Evolutionary conservation across 2,113 vertebrate species (phyloP).

Genomic region (Sterrhoptilus dennistouni): DNA sequence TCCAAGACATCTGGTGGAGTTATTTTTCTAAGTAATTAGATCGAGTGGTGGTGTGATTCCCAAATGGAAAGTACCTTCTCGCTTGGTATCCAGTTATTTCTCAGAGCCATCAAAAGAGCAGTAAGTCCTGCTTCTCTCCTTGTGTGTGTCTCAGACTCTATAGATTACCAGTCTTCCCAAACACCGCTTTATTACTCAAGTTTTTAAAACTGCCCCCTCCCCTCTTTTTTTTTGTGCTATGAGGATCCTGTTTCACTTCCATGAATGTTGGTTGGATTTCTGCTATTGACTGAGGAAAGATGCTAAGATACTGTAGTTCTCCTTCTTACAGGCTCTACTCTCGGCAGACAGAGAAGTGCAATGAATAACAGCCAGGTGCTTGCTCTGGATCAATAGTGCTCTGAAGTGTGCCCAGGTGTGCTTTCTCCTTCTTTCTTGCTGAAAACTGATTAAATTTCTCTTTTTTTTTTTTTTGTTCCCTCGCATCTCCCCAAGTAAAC

Average conservation of each 20-base stretch:
- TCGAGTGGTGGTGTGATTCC: slow-evolving; percentile 56
- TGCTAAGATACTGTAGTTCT: not conserved
- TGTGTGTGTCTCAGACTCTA: not conserved
- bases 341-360: not conserved
- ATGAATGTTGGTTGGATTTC: not conserved
- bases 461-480: not conserved
- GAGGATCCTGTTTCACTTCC: not conserved
- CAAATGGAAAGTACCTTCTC: slow-evolving; percentile 23
- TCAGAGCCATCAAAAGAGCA: slow-evolving; percentile 39
- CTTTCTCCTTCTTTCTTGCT: not conserved
- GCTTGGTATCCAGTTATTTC: slow-evolving; percentile 51
- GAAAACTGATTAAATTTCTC: not conserved
- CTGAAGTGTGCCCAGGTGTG: not conserved
- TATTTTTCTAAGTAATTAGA: slow-evolving; percentile 76
- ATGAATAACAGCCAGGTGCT: not conserved
- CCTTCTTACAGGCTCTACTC: not conserved
- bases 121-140: not conserved
- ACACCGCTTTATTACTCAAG: not conserved
- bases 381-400: not conserved
- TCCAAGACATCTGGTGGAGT: slow-evolving; percentile 64
- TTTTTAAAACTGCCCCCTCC: not conserved
- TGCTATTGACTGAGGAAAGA: not conserved
- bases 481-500: not conserved
- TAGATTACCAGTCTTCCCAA: slow-evolving; percentile 30
- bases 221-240: fast-evolving